phyloP scores from a whole-genome alignment of 2,797 vertebrate genomes.

The Adrianichthys oophorus region DNA sequence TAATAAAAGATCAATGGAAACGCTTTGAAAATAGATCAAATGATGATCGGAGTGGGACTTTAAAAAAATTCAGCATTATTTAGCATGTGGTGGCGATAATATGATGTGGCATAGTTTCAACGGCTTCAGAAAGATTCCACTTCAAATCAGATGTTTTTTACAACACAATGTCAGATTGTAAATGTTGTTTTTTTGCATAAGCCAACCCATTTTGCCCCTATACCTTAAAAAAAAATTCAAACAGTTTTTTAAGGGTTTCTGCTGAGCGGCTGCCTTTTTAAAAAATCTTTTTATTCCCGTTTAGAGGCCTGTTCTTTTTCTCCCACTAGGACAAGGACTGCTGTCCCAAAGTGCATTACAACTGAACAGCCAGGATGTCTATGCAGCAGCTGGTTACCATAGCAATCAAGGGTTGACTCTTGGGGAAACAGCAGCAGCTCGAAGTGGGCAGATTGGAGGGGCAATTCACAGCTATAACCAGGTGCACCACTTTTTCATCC shows the following conservation, averaged over 20 bases:
- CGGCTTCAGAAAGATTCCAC: not conserved
- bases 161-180: not conserved
- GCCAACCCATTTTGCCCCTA: too few species aligned
- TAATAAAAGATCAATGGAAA: too few species aligned
- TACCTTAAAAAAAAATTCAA: too few species aligned
- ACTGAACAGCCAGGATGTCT: conserved; percentile 96
- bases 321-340: conserved; percentile 88
- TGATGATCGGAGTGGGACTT: too few species aligned
- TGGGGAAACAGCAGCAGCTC: conserved; percentile 84
- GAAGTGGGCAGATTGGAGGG: conserved; percentile 85
- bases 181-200: too few species aligned
- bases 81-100: too few species aligned
- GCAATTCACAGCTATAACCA: conserved; percentile 90
- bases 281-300: not conserved
- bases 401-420: conserved; percentile 95
- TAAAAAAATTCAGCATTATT: too few species aligned
- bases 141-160: not conserved
- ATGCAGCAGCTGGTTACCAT: conserved; percentile 94
- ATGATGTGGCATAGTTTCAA: not conserved
- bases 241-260: not conserved
- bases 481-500: conserved; percentile 14
- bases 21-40: too few species aligned
- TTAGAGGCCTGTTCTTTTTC: not conserved
- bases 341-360: conserved; percentile 96
- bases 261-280: not conserved